These are phyloP conservation scores for Diadumene lineata DNA, from an alignment of 92 coral and sea anemone species.

Conservation along the genomic window DNA sequence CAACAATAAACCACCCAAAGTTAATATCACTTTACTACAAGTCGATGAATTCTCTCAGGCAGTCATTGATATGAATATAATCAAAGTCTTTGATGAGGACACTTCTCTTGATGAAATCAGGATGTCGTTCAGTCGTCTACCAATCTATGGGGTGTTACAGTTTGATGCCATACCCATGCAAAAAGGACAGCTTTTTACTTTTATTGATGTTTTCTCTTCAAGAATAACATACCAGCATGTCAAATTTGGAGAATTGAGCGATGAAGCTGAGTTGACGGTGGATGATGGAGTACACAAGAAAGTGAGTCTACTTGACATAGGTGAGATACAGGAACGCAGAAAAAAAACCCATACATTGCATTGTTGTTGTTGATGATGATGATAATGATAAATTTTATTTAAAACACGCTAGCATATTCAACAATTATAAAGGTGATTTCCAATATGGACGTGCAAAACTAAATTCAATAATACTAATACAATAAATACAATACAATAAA, in stretches of 20 bases:
- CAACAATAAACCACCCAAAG: conserved; percentile 70
- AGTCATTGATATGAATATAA: conserved; percentile 23
- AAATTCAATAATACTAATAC: too few species aligned
- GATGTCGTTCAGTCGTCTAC: conserved; percentile 54
- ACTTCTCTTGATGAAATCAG: conserved; percentile 43
- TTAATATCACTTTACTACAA: conserved; percentile 36
- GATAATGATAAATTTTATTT: too few species aligned
- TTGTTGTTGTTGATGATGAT: too few species aligned
- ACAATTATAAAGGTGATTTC: too few species aligned
- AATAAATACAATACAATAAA: too few species aligned
- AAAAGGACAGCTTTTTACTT: conserved; percentile 58
- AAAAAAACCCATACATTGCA: too few species aligned
- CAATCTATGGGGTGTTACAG: conserved; percentile 71
- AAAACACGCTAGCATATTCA: too few species aligned
- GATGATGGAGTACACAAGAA: conserved; percentile 74
- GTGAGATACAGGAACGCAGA: too few species aligned
- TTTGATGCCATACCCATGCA: conserved; percentile 58
- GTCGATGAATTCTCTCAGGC: conserved; percentile 52
- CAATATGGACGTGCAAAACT: too few species aligned
- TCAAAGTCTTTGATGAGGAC: conserved; percentile 56
- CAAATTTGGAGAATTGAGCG: conserved; percentile 71
- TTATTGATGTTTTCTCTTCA: conserved; percentile 61
- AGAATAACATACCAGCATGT: conserved; percentile 69
- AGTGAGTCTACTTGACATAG: conserved; percentile 59
- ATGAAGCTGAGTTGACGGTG: conserved; percentile 68